These are phyloP conservation scores for Muscicapa striata DNA, from an alignment of 2,797 vertebrate species.

Conservation along the genomic window DNA sequence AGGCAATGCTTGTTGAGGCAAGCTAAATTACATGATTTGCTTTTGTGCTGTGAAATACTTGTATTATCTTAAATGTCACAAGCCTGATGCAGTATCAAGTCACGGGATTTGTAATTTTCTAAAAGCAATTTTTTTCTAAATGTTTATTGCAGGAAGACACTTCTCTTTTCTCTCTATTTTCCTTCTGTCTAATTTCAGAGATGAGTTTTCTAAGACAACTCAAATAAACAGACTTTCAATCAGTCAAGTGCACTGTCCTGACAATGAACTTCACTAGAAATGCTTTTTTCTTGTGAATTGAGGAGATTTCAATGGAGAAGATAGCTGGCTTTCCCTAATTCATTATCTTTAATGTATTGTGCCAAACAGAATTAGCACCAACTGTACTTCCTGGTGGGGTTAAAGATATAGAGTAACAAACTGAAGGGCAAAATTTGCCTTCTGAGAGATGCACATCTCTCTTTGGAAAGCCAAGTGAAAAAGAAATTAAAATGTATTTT, in stretches of 20 bases:
- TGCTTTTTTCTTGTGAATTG: slow-evolving; percentile 26
- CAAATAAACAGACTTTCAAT: slow-evolving; percentile 64
- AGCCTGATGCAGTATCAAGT: slow-evolving; percentile 74
- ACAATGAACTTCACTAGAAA: slow-evolving; percentile 50
- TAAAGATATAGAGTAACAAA: slow-evolving; percentile 22
- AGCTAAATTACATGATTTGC: slow-evolving; percentile 79
- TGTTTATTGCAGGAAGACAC: slow-evolving; percentile 73
- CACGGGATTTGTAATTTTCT: slow-evolving; percentile 70
- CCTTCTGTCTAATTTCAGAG: slow-evolving; percentile 63
- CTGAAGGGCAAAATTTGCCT: slow-evolving; percentile 14
- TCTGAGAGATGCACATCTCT: not conserved
- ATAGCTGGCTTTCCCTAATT: slow-evolving; percentile 32
- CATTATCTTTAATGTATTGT: slow-evolving; percentile 42
- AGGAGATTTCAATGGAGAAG: slow-evolving; percentile 28
- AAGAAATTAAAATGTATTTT: slow-evolving; percentile 27
- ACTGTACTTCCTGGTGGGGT: not conserved
- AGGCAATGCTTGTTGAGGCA: slow-evolving; percentile 75
- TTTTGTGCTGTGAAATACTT: slow-evolving; percentile 77
- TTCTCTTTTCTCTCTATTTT: slow-evolving; percentile 58
- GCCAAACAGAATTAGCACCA: slow-evolving; percentile 38
- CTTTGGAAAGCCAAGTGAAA: slow-evolving; percentile 25
- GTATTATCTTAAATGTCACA: slow-evolving; percentile 79
- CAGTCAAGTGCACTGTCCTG: slow-evolving; percentile 50
- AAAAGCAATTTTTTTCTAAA: slow-evolving; percentile 73
- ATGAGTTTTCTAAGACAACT: slow-evolving; percentile 63